Percentiles rank a stretch among this genome's conserved stretches.
These are phyloP conservation scores for Protobothrops mucrosquamatus DNA, from an alignment of 2,113 vertebrate genomes.

Conservation along the genomic window DNA sequence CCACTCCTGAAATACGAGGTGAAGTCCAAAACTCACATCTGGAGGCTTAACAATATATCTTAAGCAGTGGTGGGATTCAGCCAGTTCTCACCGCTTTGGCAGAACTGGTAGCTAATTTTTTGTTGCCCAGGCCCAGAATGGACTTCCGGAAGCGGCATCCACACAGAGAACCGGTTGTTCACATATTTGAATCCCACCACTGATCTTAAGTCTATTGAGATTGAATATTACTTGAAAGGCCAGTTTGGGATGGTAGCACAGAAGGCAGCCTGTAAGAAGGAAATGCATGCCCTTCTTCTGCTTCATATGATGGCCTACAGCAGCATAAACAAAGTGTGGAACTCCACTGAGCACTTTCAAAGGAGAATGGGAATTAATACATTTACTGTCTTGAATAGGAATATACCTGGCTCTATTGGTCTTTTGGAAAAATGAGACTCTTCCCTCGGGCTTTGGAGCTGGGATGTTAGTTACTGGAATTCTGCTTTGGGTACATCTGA, in stretches of 20 bases:
- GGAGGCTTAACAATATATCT: not conserved
- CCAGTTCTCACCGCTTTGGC: too few relatives aligned
- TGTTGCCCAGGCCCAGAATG: too few relatives aligned
- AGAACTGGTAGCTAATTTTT: too few relatives aligned
- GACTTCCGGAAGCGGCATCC: too few relatives aligned
- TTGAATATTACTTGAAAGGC: not conserved
- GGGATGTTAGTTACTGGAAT: not conserved
- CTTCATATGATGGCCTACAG: not conserved
- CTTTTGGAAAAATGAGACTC: not conserved
- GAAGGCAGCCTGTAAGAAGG: not conserved
- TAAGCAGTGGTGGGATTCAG: too few relatives aligned
- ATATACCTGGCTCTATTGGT: not conserved
- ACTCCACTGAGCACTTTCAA: not conserved
- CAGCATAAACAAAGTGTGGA: not conserved
- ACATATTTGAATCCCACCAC: too few relatives aligned
- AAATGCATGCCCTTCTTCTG: not conserved
- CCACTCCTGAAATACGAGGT: not conserved
- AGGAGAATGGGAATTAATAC: not conserved
- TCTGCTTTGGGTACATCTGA: not conserved
- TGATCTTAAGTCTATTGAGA: not conserved
- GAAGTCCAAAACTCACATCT: not conserved
- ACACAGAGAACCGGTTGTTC: too few relatives aligned
- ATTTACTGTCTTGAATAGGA: not conserved
- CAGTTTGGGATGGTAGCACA: not conserved
- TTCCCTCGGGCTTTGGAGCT: not conserved